Evolutionary conservation across 2,888 invertebrate genomes (phyloP), one percentile per base, ranked within the genome.

Genomic region (Nomada ferruginata): DNA sequence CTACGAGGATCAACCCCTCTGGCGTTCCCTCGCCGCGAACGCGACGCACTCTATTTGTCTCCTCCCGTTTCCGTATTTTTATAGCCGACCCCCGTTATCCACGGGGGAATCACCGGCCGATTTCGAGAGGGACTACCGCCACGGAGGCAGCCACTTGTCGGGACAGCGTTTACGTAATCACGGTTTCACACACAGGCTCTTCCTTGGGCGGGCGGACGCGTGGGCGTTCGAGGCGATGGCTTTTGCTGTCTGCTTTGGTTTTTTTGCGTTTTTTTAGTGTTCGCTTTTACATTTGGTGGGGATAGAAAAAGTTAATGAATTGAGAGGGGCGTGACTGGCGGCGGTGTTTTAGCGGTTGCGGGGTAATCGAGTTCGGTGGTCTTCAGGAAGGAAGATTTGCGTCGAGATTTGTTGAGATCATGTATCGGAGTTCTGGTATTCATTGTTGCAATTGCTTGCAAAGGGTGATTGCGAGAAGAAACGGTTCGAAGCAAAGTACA

Each of bases 41-140:
- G 66, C 52, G 57, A 50, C 73, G 50, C 77, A 68, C 71, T 74
- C 76, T 83, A 79, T 83, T 75, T 74, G 70, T 83, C 75, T 72
- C 73, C 59, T 63, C 61, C 59, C 66, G 79, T 79, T 80, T 85
- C 84, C 84, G 80, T 84, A 77, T 80, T 83, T 84, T 83, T 76
- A 76, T 79, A 59, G 70, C 70, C 77, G 50, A 29, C 50, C 10
- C 11, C 50, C 57, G 64, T 71, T 77, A 80, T 80, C 83, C 68
- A 20, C 18, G 23, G 15, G 29, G 26, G 65, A 50, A 74, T 77
- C 69, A 9, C 1, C 71, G n/a, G 47, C 65, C 70, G 79, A 79
- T 79, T 74, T 74, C 73, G 50, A 60, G 61, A 50, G 59, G 68
- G 50, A 50, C 64, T 68, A 66, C 60, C 76, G 60, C 36, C 42